Evolutionary conservation across 2,797 vertebrate genomes (phyloP), one percentile per base, ranked within the genome.

Genomic region (Pseudomugil gertrudae): DNA sequence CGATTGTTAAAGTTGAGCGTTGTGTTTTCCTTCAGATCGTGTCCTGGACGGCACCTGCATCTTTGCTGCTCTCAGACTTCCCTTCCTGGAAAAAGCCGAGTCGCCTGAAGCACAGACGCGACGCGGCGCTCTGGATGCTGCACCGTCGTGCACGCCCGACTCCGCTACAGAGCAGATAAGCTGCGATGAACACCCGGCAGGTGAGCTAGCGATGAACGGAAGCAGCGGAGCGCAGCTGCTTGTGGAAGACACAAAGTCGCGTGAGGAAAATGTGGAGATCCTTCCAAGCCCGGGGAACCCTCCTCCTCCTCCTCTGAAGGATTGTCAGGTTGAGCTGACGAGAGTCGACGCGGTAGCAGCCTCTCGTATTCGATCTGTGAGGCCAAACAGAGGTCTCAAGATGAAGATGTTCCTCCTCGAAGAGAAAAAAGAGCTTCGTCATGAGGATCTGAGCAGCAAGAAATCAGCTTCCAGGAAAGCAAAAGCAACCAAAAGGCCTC

Each of bases 341-440:
- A 72, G 73, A 74, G 35, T 78, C 1, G 62, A 81, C 0, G 0
- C 9, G 4, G 19, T 59, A 0, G 24, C 1, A 10, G 19, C 48
- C 48, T 30, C 13, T 0, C 64, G 1, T 7, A 29, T 67, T 53
- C 75, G 68, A 24, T 68, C 83, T 24, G 60, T 75, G 23, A 83
- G 89, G 66, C 21, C 0, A 19, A 89, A 84, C 74, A 61, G 83
- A 74, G 87, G 84, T 10, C 27, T 66, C 40, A 78, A 57, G 53
- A 76, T 89, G 87, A 76, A 87, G 32, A 54, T 7, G 65, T 47
- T 87, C 48, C 60, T 89, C 48, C 35, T 78, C 40, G 45, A 79
- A 40, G 87, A 64, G 73, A 86, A 83, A 66, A 69, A 43, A 63
- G 17, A 21, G 48, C 47, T 63, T 26, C 0, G 3, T 1, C 23